These are phyloP conservation scores for Drosophila truncata DNA, from an alignment of 1,140 invertebrate genomes.

Conservation along the genomic window DNA sequence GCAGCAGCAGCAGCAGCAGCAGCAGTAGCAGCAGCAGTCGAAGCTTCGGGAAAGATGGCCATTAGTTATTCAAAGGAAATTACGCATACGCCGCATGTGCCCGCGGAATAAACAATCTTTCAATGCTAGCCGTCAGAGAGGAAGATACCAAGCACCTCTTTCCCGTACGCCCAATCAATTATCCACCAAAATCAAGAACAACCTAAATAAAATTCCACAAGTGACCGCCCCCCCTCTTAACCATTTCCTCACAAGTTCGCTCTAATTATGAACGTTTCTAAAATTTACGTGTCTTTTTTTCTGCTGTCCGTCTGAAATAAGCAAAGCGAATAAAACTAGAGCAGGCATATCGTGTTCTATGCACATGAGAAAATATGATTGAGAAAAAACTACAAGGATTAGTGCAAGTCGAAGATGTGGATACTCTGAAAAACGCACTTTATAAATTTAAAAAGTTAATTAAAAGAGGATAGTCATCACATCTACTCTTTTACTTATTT, in stretches of 20 bases:
- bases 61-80: conserved; percentile 64
- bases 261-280: conserved; percentile 53
- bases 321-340: conserved; percentile 68
- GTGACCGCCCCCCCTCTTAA: conserved; percentile 25
- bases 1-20: conserved; percentile 5
- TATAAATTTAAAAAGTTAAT: neutral
- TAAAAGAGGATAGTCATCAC: too few species aligned
- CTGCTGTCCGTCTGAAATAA: conserved; percentile 63
- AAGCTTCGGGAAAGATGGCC: conserved; percentile 19
- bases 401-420: neutral
- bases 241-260: conserved; percentile 32
- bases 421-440: conserved; percentile 9
- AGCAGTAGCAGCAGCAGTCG: neutral
- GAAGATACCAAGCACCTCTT: conserved; percentile 15
- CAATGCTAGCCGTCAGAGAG: conserved; percentile 50
- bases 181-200: conserved; percentile 58
- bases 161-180: conserved; percentile 38
- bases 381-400: neutral
- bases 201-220: conserved; percentile 58
- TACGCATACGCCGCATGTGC: conserved; percentile 74
- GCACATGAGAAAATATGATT: conserved; percentile 63
- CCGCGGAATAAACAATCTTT: conserved; percentile 60
- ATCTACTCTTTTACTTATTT: neutral
- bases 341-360: conserved; percentile 61
- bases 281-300: conserved; percentile 41